Evolutionary conservation across 2,797 vertebrate species (phyloP).

Genomic region (Nyctalus aviator): DNA sequence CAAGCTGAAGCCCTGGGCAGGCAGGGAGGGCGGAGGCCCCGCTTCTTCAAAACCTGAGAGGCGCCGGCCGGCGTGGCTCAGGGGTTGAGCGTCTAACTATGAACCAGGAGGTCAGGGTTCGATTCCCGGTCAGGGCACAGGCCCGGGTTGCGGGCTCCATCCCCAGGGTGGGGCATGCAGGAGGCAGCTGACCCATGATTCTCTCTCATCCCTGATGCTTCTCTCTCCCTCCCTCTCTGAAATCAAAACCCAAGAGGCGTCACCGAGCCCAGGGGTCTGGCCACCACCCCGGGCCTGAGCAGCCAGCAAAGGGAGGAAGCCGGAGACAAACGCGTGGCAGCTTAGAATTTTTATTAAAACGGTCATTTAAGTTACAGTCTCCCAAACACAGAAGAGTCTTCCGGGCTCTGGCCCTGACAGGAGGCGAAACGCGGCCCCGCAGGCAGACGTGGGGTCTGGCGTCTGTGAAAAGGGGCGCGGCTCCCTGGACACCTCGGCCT

Average conservation of each 20-base stretch:
- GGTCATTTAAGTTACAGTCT: conserved; percentile 75
- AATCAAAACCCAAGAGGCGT: background rate
- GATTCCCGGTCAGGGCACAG: too few relatives aligned
- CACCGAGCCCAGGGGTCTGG: background rate
- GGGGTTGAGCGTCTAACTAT: fast-evolving
- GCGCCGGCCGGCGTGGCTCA: too few relatives aligned
- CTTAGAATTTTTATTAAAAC: conserved; percentile 87
- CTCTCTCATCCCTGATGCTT: too few relatives aligned
- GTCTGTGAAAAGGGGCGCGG: background rate
- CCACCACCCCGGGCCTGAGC: background rate
- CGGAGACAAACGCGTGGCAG: background rate
- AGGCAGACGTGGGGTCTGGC: background rate
- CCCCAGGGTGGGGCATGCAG: too few relatives aligned
- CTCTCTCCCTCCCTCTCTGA: too few relatives aligned
- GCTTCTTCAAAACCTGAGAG: too few relatives aligned
- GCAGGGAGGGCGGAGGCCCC: background rate
- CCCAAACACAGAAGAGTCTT: conserved; percentile 57
- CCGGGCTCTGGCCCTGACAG: conserved; percentile 38
- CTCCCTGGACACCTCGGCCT: background rate
- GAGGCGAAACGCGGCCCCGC: background rate
- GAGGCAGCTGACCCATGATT: too few relatives aligned
- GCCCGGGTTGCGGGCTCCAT: too few relatives aligned
- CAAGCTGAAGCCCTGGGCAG: background rate
- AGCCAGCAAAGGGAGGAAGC: background rate
- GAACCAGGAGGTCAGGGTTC: too few relatives aligned